Percentiles rank a stretch among this genome's conserved stretches.
Conservation (phyloP, 2,113 vertebrate genomes). For the Isurus oxyrinchus region DNA sequence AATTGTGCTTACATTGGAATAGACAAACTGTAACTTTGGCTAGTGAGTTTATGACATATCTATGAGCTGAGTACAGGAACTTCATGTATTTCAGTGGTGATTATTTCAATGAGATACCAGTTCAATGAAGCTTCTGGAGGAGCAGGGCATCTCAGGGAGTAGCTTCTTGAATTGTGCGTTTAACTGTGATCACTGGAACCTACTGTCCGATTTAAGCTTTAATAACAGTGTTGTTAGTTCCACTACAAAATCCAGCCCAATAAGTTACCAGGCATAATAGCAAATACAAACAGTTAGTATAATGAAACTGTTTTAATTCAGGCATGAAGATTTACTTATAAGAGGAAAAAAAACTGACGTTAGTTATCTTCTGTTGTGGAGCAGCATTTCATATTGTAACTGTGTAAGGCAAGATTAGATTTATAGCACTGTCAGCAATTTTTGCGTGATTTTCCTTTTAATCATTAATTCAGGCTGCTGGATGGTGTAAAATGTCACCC, state of each 20-base stretch:
- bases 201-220: background rate
- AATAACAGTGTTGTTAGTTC: background rate
- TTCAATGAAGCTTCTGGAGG: background rate
- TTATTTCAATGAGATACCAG: background rate
- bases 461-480: background rate
- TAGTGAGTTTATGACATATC: background rate
- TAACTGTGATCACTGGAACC: background rate
- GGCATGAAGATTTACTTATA: background rate
- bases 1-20: background rate
- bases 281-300: background rate
- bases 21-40: background rate
- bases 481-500: background rate
- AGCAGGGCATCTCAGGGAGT: background rate
- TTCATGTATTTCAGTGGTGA: background rate
- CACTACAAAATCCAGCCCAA: background rate
- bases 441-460: background rate
- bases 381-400: background rate
- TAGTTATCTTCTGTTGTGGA: background rate
- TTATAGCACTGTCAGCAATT: background rate
- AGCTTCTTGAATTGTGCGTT: background rate
- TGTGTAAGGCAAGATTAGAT: background rate
- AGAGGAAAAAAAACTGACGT: background rate
- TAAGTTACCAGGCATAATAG: background rate
- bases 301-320: background rate
- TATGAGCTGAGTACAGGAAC: background rate